Conservation (phyloP, 2,888 invertebrate species). For the Drosophila percnosoma region DNA sequence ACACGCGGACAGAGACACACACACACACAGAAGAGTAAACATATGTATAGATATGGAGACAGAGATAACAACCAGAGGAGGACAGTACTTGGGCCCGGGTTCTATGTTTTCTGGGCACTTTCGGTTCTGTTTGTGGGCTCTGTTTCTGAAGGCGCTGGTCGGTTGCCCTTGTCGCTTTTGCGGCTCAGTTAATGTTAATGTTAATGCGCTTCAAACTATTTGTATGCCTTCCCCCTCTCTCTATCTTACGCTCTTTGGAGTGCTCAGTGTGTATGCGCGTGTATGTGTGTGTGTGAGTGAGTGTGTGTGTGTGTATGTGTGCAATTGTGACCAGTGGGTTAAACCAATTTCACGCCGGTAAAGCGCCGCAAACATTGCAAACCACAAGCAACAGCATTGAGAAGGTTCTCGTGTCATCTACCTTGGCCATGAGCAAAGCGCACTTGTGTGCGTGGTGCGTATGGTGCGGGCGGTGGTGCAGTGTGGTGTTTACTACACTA, state of each 20-base stretch:
- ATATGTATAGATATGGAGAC: slow-evolving; percentile 74
- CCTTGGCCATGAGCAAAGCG: slow-evolving; percentile 43
- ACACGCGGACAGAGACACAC: slow-evolving; percentile 15
- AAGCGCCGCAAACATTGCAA: slow-evolving; percentile 77
- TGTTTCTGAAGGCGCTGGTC: slow-evolving; percentile 52
- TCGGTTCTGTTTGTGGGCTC: slow-evolving; percentile 6
- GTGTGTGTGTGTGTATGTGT: slow-evolving; percentile 56
- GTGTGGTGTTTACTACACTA: slow-evolving; percentile 24
- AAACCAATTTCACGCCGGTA: slow-evolving; percentile 83
- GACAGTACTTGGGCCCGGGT: slow-evolving; percentile 30
- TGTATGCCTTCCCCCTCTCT: slow-evolving; percentile 17
- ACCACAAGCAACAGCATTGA: slow-evolving; percentile 56
- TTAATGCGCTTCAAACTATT: slow-evolving; percentile 80
- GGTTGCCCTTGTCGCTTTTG: slow-evolving; percentile 75
- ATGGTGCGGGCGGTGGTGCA: slow-evolving; percentile 12
- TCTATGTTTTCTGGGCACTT: background rate
- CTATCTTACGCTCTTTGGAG: background rate
- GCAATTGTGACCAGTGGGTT: slow-evolving; percentile 81
- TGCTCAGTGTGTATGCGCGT: background rate
- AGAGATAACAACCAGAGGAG: slow-evolving; percentile 60
- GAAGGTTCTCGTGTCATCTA: slow-evolving; percentile 66
- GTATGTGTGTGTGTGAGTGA: background rate
- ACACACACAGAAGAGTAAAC: slow-evolving; percentile 41
- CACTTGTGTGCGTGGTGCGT: slow-evolving; percentile 13
- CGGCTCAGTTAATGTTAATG: slow-evolving; percentile 80